These are phyloP conservation scores for Taeniopygia guttata DNA, from an alignment of 2,797 vertebrate species.

Conservation along the genomic window DNA sequence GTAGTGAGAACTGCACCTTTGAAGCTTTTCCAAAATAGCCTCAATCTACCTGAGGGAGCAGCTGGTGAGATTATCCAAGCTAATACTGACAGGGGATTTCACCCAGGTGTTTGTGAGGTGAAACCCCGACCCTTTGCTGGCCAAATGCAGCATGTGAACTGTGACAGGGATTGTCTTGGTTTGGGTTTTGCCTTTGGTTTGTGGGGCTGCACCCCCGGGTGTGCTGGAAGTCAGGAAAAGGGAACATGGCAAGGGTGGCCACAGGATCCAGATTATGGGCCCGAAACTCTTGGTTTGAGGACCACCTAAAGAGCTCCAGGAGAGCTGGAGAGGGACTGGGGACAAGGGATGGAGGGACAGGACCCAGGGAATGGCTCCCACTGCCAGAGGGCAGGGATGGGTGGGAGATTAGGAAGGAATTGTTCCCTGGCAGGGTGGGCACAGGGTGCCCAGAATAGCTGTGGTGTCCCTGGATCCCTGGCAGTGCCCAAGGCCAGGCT, in stretches of 20 bases:
- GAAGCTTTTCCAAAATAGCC: background rate
- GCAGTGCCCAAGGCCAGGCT: fast-evolving
- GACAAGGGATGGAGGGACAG: background rate
- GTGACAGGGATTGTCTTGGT: background rate
- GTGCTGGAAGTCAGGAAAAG: background rate
- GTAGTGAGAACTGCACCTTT: background rate
- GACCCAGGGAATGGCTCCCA: background rate
- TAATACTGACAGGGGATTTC: background rate
- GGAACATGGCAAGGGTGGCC: background rate
- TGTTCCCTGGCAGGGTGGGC: fast-evolving
- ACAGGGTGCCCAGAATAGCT: background rate
- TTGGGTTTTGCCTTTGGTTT: background rate
- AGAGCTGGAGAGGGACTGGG: background rate
- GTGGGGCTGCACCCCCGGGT: background rate
- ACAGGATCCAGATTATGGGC: background rate
- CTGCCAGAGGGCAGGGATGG: fast-evolving
- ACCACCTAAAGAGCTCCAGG: background rate
- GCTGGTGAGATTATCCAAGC: background rate
- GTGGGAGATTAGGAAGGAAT: background rate
- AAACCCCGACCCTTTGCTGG: background rate
- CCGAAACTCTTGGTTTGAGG: background rate
- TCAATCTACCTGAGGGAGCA: background rate
- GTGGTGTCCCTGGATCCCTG: background rate
- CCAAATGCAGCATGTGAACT: background rate
- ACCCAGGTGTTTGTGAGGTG: background rate